Base-by-base conservation (phyloP, 64 coral and sea anemone species). In the Pocillopora verrucosa region DNA sequence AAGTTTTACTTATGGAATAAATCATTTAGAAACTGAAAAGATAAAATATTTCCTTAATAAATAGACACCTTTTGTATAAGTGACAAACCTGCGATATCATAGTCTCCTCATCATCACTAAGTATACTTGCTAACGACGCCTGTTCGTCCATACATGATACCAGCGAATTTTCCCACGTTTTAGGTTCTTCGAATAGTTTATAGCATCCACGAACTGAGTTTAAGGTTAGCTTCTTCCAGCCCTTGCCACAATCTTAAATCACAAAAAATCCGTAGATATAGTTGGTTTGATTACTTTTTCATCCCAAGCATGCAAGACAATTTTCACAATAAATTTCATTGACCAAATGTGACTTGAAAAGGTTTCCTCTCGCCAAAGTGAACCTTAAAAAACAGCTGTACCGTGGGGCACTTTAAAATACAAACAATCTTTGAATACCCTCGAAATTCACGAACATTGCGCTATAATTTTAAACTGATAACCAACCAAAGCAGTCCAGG, bases 71-170 rank as follows among this genome's bases (percentile, higher is more conserved):
- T 20, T 56, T 19, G 51, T 34, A 57, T 15, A 77, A 10, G 13
- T 80, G 19, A 79, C 80, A 84, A 35, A 98, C 96, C 93, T 98
- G 96, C 25, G 93, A 92, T 36, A 98, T 88, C 96, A 98, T 98
- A 13, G 93, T 98, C 80, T 98, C 90, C 86, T 98, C 96, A 80
- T 98, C 93, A 80, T 98, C 96, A 87, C 93, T 95, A 0, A 98
- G 83, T 65, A 98, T 89, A 61, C 93, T 95, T n/a, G 96, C 88
- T 70, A 98, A 73, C 14, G 82, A 88, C 58, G 90, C 96, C 16
- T 90, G 88, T 38, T 95, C 88, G 25, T 95, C 79, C 51, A 92
- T 82, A 72, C 96, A 98, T 15, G 65, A 64, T 34, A 77, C 88
- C 16, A 88, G 79, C 6, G 96, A 90, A 15, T 98, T 90, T 34